A percentile compares a stretch with the other conserved stretches of the same genome.
Conservation (phyloP, 2,797 vertebrate species). For the Periophthalmus magnuspinnatus region DNA sequence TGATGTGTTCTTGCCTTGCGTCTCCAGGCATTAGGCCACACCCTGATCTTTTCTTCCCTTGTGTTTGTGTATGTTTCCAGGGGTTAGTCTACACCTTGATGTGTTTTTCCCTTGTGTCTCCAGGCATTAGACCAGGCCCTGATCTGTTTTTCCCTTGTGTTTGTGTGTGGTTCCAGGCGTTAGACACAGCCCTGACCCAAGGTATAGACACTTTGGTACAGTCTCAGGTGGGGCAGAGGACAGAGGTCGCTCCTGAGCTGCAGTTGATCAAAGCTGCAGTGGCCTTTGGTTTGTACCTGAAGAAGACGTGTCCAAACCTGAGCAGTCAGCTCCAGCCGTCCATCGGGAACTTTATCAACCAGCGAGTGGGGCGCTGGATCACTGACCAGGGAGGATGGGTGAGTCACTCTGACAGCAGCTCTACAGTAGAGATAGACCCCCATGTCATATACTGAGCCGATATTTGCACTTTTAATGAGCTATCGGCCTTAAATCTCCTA, state of each 20-base stretch:
- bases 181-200: constrained; percentile 25
- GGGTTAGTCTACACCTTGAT: too few species aligned
- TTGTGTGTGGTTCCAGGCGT: constrained; percentile 62
- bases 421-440: too few species aligned
- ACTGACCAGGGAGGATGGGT: constrained; percentile 77
- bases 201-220: constrained; percentile 54
- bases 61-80: too few species aligned
- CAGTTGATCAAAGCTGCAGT: constrained; percentile 63
- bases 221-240: constrained; percentile 4
- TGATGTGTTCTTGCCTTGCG: too few species aligned
- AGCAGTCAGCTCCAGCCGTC: neutral
- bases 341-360: constrained; percentile 55
- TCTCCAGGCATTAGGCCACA: too few species aligned
- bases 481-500: too few species aligned
- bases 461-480: too few species aligned
- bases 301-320: constrained; percentile 59
- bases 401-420: constrained; percentile 28
- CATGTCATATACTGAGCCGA: too few species aligned
- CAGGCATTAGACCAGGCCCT: neutral
- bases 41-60: too few species aligned
- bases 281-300: constrained; percentile 58
- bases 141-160: neutral
- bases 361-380: constrained; percentile 58
- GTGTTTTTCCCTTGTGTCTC: too few species aligned
- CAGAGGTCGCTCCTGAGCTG: constrained; percentile 65